Conservation (phyloP, 1,140 invertebrate genomes). For the Idris sp. region DNA sequence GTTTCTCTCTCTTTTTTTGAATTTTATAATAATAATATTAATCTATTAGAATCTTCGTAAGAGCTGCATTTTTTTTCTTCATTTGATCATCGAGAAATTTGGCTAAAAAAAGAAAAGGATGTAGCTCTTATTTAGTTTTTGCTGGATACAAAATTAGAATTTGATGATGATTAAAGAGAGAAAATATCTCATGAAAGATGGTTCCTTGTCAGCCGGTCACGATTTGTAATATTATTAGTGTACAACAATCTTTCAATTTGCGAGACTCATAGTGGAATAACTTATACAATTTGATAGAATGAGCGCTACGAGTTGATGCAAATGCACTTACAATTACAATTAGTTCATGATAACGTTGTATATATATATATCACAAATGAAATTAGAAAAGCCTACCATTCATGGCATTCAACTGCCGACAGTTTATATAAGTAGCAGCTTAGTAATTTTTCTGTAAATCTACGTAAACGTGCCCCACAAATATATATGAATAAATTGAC, state of each 20-base stretch:
- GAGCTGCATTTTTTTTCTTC: conserved; percentile 19
- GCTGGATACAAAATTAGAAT: too few relatives aligned
- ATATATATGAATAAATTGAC: conserved; percentile 71
- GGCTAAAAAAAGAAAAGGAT: too few relatives aligned
- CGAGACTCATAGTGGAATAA: conserved; percentile 1
- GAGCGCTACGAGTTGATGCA: conserved; percentile 20
- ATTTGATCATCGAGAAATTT: too few relatives aligned
- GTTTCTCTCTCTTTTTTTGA: too few relatives aligned
- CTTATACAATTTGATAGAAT: too few relatives aligned
- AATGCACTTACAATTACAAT: conserved; percentile 62
- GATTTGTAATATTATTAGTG: conserved; percentile 56
- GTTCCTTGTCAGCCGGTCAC: conserved; percentile 45
- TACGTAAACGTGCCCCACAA: conserved; percentile 73
- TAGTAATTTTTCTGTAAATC: conserved; percentile 75
- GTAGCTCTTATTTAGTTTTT: too few relatives aligned
- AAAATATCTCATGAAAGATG: conserved; percentile 26
- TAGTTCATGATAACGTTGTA: conserved; percentile 63
- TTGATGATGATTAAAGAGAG: conserved; percentile 7
- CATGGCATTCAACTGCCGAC: conserved; percentile 68
- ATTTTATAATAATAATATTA: too few relatives aligned
- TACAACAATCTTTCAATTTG: conserved; percentile 32
- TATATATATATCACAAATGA: conserved; percentile 66
- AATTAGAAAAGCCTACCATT: conserved; percentile 62
- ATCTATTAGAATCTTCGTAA: too few relatives aligned
- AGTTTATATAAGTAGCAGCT: conserved; percentile 71